Evolutionary conservation across 2,797 vertebrate species (phyloP).

Genomic region (Gobio occitaniae): DNA sequence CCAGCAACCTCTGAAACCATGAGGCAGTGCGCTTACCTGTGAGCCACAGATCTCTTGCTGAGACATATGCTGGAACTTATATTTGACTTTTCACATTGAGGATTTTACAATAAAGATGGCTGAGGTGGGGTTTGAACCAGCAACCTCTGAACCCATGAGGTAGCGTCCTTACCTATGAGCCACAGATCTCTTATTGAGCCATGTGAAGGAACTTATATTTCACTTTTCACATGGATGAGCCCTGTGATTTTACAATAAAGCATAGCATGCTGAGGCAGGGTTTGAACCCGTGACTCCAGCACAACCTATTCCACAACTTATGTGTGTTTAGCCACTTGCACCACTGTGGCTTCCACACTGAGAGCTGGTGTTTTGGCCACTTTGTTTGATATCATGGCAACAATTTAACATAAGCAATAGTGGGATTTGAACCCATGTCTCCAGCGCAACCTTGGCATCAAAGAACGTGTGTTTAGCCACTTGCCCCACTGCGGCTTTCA

Average conservation of each 20-base stretch:
- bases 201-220: background rate
- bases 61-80: background rate
- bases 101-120: background rate
- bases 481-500: background rate
- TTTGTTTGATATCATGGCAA: background rate
- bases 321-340: rapidly evolving
- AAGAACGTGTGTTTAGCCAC: no score
- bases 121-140: background rate
- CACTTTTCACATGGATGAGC: background rate
- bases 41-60: background rate
- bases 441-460: no score
- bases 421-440: no score
- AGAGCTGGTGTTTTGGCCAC: rapidly evolving
- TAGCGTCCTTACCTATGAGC: background rate
- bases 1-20: background rate
- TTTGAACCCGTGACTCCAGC: rapidly evolving
- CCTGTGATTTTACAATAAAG: background rate
- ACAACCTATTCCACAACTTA: background rate
- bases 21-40: background rate
- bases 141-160: background rate
- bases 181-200: background rate
- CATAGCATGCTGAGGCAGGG: no score
- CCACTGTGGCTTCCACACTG: background rate
- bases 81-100: background rate
- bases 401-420: background rate